Conservation (phyloP, 2,113 vertebrate species). For the Nicator chloris region DNA sequence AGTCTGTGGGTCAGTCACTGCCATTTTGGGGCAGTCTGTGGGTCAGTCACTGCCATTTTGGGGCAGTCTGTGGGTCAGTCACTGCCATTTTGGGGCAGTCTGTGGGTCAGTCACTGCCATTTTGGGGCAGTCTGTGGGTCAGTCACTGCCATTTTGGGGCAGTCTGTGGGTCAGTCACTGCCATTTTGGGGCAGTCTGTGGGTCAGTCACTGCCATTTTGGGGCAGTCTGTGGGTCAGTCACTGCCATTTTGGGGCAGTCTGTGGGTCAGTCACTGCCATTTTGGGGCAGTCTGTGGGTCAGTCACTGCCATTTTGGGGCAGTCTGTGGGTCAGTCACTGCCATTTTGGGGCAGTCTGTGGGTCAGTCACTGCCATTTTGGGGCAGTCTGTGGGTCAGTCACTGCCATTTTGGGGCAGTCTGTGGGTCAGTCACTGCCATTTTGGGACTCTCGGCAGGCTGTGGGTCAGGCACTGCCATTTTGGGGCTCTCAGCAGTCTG, state of each 20-base stretch:
- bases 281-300: background rate
- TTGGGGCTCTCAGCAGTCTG: background rate
- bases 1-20: rapidly evolving
- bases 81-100: rapidly evolving
- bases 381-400: background rate
- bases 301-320: rapidly evolving
- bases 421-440: rapidly evolving
- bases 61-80: background rate
- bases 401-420: rapidly evolving
- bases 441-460: background rate
- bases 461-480: background rate
- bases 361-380: rapidly evolving
- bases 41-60: rapidly evolving
- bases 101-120: rapidly evolving
- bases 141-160: rapidly evolving
- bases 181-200: background rate
- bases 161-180: rapidly evolving
- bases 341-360: background rate
- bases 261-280: rapidly evolving
- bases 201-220: rapidly evolving
- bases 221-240: background rate
- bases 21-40: background rate
- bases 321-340: rapidly evolving
- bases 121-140: background rate
- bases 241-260: rapidly evolving